Evolutionary conservation across 2,113 vertebrate species (phyloP), one percentile per base, ranked within the genome.

Genomic region (Regulus satrapa): DNA sequence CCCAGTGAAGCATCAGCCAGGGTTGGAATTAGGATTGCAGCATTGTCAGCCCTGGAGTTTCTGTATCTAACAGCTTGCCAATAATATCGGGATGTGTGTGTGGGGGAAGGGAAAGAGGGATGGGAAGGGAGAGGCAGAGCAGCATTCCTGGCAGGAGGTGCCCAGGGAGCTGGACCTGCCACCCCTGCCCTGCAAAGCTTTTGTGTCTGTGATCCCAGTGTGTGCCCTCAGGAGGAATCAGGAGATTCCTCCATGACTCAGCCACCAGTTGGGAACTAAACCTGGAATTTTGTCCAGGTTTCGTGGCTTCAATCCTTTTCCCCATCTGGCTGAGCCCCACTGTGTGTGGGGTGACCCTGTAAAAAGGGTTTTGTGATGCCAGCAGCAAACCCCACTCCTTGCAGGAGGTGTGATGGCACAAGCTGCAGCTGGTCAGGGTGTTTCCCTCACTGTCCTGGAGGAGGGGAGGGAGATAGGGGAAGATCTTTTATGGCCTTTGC

Each of bases 271-370:
- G 1, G 1, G 36, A 68, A 34, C 38, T 6, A 25, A 76, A 45
- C 20, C 18, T 7, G 6, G 43, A 23, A 26, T 51, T 77, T 49
- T 43, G 77, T 18, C 25, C 54, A 2, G 10, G 6, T 67, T 79
- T 48, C 26, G 6, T 9, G 31, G 8, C 19, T 85, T 74, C 2
- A 21, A 38, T 38, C 45, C 29, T 1, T 74, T 77, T 91, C 28
- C 14, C 18, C 1, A 0, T 15, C 11, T 9, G 71, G 6, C 18
- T 68, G 62, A 87, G 48, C 52, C 54, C n/a, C 4, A 0, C 40
- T 23, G 3, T 1, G 3, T 14, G 10, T 41, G 14, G 40, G 32
- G 36, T 45, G 26, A 21, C 38, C 15, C 23, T 7, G 12, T 8
- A 1, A 32, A 45, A 31, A 38, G 29, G 43, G 9, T 18, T 34